Evolutionary conservation across 2,113 vertebrate species (phyloP).

Genomic region (Ptychochromis oligacanthus): DNA sequence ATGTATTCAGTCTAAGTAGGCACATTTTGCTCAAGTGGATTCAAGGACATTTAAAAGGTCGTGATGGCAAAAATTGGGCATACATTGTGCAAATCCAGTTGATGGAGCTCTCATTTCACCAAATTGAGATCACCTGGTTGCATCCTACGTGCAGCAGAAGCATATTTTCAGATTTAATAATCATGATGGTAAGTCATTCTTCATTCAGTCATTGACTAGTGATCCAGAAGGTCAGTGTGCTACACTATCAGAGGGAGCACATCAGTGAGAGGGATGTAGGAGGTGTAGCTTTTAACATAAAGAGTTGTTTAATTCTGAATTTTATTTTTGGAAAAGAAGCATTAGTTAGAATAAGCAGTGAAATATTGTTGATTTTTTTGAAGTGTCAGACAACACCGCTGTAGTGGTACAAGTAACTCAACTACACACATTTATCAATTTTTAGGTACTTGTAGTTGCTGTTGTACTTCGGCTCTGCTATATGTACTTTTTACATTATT

Average conservation of each 20-base stretch:
- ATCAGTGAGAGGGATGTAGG: constrained; percentile 38
- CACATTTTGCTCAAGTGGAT: constrained; percentile 62
- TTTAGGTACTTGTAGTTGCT: not conserved
- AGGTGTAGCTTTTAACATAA: constrained; percentile 35
- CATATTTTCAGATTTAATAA: constrained; percentile 87
- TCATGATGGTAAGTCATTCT: constrained; percentile 85
- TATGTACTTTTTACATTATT: not conserved
- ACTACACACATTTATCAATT: not conserved
- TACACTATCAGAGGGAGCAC: constrained; percentile 70
- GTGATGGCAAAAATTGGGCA: constrained; percentile 59
- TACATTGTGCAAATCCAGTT: constrained; percentile 69
- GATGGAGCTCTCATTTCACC: constrained; percentile 65
- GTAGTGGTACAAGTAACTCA: not conserved
- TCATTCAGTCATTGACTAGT: constrained; percentile 82
- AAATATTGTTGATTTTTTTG: not conserved
- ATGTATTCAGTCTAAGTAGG: constrained; percentile 64
- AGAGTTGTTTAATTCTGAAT: constrained; percentile 12
- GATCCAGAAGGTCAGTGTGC: constrained; percentile 89
- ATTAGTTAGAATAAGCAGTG: not conserved
- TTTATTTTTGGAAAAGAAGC: constrained; percentile 17
- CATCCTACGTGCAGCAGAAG: constrained; percentile 65
- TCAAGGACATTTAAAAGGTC: constrained; percentile 76
- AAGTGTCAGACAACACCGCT: not conserved
- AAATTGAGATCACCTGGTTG: constrained; percentile 64
- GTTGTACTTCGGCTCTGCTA: too few relatives aligned